Conservation (phyloP, 2,888 invertebrate species). For the Brachyopa scutellaris region DNA sequence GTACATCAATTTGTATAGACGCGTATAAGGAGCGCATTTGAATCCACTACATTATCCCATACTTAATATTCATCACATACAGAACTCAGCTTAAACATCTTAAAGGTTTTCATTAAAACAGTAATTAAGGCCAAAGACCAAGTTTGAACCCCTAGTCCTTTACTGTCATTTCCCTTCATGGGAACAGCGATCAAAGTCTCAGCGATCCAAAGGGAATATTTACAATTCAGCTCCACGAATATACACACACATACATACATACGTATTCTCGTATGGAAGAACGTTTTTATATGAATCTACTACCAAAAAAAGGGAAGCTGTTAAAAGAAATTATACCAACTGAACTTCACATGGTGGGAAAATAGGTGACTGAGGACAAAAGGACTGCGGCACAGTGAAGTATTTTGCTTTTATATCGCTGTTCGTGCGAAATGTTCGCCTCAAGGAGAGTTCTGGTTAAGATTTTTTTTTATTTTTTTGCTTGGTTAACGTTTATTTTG, state of each 20-base stretch:
- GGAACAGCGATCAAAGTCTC: conserved; percentile 28
- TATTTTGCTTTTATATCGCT: conserved; percentile 57
- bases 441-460: conserved; percentile 43
- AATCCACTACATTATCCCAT: too few relatives aligned
- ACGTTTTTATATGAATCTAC: conserved; percentile 4
- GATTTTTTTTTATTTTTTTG: conserved; percentile 27
- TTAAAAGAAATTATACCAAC: conserved; percentile 62
- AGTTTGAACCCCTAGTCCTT: conserved; percentile 35
- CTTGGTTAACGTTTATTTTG: conserved; percentile 55
- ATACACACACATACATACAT: too few relatives aligned
- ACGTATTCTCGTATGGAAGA: too few relatives aligned
- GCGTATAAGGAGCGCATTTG: too few relatives aligned
- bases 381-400: conserved; percentile 61
- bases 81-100: neutral
- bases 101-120: conserved; percentile 39
- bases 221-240: conserved; percentile 14
- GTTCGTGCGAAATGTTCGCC: conserved; percentile 62
- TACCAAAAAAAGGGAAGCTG: conserved; percentile 39
- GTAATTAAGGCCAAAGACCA: conserved; percentile 55
- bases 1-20: too few relatives aligned
- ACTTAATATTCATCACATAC: too few relatives aligned
- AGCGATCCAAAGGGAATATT: conserved; percentile 46
- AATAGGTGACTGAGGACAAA: conserved; percentile 70
- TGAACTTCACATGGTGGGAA: conserved; percentile 64
- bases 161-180: conserved; percentile 26